Base-by-base conservation (phyloP, 2,113 vertebrate genomes). In the Tychaedon coryphoeus region DNA sequence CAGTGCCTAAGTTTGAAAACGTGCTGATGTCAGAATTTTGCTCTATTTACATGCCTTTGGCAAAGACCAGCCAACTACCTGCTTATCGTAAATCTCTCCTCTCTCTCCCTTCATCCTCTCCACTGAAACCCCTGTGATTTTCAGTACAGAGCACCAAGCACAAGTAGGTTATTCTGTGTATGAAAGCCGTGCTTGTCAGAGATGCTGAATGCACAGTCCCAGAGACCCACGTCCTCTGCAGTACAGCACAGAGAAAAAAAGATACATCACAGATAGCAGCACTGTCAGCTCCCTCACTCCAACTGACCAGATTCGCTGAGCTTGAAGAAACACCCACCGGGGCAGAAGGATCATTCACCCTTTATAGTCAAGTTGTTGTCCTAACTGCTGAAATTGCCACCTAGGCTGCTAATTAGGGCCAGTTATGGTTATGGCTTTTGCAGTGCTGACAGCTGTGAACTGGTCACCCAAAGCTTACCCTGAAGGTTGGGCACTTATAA, bases 121-220 rank as follows among this genome's bases (percentile, higher is more conserved):
- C 53, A 65, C 76, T 53, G 73, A 91, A 94, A 92, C 26, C 28
- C 24, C 34, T 82, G 57, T n/a, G 74, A 95, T 70, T 93, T 93
- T 86, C 64, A 74, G 67, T 17, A 74, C 34, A 86, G 85, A 95
- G 62, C 56, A 74, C 67, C 42, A 86, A n/a, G 85, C 60, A 93
- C 87, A 97, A 94, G 67, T 73, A 75, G 64, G 88, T 96, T 95
- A 96, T 96, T 96, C 93, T 94, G 40, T 48, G 71, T 36, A 93
- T 96, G 92, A 96, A 96, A 96, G 94, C 71, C 48, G 22, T 53
- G 78, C 75, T 96, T 96, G 93, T 96, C 91, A 75, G 82, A 87
- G 91, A 91, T 62, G 33, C 48, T 90, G 90, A 97, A 93, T 73
- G 64, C 58, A 70, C 81, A 88, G 74, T 58, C 71, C 56, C 1